Evolutionary conservation across 1,140 invertebrate genomes (phyloP).

Genomic region (Stegodyphus dumicola): DNA sequence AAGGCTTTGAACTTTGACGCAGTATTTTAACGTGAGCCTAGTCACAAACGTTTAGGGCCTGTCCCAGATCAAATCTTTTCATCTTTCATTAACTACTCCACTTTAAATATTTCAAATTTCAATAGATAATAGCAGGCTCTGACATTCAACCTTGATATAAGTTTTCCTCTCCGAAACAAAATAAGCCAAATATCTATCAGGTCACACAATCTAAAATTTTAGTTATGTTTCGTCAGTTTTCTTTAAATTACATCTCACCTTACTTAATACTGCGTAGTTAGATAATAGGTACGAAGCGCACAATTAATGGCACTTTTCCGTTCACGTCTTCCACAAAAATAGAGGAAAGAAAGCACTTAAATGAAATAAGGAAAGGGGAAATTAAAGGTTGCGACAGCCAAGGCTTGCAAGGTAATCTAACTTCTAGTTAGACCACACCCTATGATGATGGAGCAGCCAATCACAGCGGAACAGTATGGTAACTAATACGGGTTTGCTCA

Average conservation of each 20-base stretch:
- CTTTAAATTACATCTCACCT: neutral
- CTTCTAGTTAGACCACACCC: constrained; percentile 20
- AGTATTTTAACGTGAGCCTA: too few species aligned
- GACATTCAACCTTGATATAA: too few species aligned
- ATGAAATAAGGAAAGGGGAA: constrained; percentile 13
- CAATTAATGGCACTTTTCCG: constrained; percentile 16
- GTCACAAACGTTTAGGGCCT: too few species aligned
- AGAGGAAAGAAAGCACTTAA: neutral
- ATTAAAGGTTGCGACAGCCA: constrained; percentile 11
- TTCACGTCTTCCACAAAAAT: neutral
- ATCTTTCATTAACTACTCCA: too few species aligned
- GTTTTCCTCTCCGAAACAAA: too few species aligned
- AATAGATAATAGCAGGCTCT: too few species aligned
- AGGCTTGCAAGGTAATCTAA: neutral
- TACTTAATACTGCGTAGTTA: neutral
- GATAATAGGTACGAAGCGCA: constrained; percentile 17
- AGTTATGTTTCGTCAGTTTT: neutral
- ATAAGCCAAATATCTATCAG: too few species aligned
- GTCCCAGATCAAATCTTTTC: too few species aligned
- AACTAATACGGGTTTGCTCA: neutral
- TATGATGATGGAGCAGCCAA: constrained; percentile 4
- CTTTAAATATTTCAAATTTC: too few species aligned
- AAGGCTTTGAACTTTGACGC: too few species aligned
- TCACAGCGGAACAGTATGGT: neutral
- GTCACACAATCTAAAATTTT: too few species aligned